Evolutionary conservation across 2,888 invertebrate genomes (phyloP), one percentile per base, ranked within the genome.

Genomic region (Flexamia atlantica): DNA sequence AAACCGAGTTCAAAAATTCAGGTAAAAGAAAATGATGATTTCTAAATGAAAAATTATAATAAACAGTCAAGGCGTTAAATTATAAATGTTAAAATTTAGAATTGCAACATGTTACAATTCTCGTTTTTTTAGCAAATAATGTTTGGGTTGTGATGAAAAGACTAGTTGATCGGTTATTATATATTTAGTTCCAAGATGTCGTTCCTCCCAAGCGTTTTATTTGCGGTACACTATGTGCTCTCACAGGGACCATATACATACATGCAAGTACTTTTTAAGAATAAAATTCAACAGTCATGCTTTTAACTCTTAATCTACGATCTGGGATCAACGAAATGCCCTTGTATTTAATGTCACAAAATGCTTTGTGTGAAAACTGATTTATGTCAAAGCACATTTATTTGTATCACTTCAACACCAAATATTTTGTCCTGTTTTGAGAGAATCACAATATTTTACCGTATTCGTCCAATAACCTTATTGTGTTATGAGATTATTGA

Each of bases 401-500:
- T 57, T 57, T 23, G 3, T 20, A 57, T 10, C 9, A 23, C 20
- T 4, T 3, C 20, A 7, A 57, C 57, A 57, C 23, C 20, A 57
- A 23, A 12, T 57, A 23, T 23, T 23, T 57, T 23, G 20, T 20
- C 23, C 23, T 12, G 57, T 57, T 60, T 60, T 17, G 7, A 30
- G 28, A 28, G 23, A 30, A 20, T 64, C 20, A 64, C 57, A 57
- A n/a, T 10, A 57, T 5, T 46, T 57, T 4, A 30, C 17, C 64
- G 5, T 64, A 12, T 60, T 60, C 60, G 60, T 64, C 64, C 64
- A 30, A 28, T 64, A 64, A 28, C 64, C 64, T 64, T 30, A 30
- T 64, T 64, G 64, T 64, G 28, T 64, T 64, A 64, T 57, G 57
- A 7, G n/a, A 30, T 64, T 64, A 28, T 64, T 64, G 64, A 64